These are phyloP conservation scores for Thymelicus acteon DNA, from an alignment of 2,888 invertebrate genomes.

Conservation along the genomic window DNA sequence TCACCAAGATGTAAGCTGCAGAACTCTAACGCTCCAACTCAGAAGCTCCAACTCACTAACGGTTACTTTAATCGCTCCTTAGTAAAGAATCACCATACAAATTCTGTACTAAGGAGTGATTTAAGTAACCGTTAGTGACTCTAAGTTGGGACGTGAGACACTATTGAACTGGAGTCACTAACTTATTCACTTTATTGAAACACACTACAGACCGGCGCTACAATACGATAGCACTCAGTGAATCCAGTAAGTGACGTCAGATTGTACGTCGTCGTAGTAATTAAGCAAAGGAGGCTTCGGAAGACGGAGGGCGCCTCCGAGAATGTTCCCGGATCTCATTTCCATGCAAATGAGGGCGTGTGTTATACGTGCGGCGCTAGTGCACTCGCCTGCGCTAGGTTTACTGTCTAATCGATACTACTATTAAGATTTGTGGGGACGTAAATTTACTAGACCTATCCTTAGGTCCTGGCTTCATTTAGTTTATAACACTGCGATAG, in stretches of 20 bases:
- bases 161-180: background rate
- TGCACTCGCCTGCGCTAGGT: conserved; percentile 43
- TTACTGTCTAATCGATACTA: conserved; percentile 21
- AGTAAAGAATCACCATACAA: too few species aligned
- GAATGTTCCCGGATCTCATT: conserved; percentile 80
- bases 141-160: too few species aligned
- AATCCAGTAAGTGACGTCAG: conserved; percentile 49
- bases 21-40: too few species aligned
- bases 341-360: conserved; percentile 81
- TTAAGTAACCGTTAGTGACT: too few species aligned
- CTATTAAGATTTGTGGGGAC: conserved; percentile 9
- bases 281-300: conserved; percentile 78
- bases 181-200: background rate
- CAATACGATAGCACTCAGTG: background rate
- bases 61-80: too few species aligned
- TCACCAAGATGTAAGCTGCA: too few species aligned
- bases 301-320: conserved; percentile 66
- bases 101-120: too few species aligned
- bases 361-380: conserved; percentile 64
- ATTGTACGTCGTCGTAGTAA: conserved; percentile 73
- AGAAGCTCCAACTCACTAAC: too few species aligned
- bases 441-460: conserved; percentile 1
- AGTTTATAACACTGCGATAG: too few species aligned
- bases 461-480: too few species aligned
- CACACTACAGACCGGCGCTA: background rate